Evolutionary conservation across 1,140 invertebrate genomes (phyloP).

Genomic region (Apis laboriosa): DNA sequence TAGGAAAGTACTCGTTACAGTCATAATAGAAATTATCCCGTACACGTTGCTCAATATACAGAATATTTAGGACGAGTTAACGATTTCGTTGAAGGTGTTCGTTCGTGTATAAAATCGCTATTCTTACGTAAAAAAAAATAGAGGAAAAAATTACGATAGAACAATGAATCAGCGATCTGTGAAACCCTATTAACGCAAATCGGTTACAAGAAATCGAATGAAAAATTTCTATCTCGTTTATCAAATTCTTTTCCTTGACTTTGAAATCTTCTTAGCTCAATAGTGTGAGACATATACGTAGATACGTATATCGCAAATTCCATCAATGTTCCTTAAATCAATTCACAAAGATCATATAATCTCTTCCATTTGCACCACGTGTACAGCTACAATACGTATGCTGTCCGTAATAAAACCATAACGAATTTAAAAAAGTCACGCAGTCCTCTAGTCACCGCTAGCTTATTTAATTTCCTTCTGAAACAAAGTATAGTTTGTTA

Average conservation of each 20-base stretch:
- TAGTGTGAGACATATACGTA: no score
- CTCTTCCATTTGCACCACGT: not conserved
- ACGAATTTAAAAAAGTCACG: not conserved
- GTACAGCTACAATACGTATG: not conserved
- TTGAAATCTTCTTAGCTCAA: no score
- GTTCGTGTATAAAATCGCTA: slow-evolving; percentile 13
- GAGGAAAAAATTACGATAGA: not conserved
- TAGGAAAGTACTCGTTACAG: not conserved
- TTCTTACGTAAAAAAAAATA: slow-evolving; percentile 5
- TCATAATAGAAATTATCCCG: slow-evolving; percentile 43
- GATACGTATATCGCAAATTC: not conserved
- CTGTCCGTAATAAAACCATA: not conserved
- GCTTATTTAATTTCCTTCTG: not conserved
- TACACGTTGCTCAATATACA: slow-evolving; percentile 23
- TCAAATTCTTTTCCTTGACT: not conserved
- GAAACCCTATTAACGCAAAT: not conserved
- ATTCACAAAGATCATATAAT: not conserved
- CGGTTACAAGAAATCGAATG: not conserved
- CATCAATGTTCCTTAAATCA: not conserved
- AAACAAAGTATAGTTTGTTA: slow-evolving; percentile 4
- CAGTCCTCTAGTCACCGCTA: not conserved
- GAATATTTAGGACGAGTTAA: slow-evolving; percentile 28
- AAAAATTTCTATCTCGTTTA: not conserved
- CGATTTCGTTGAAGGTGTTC: slow-evolving; percentile 40
- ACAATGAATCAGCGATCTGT: slow-evolving; percentile 4